phyloP scores from a whole-genome alignment of 1,140 invertebrate genomes.

The Heliconius melpomene region DNA sequence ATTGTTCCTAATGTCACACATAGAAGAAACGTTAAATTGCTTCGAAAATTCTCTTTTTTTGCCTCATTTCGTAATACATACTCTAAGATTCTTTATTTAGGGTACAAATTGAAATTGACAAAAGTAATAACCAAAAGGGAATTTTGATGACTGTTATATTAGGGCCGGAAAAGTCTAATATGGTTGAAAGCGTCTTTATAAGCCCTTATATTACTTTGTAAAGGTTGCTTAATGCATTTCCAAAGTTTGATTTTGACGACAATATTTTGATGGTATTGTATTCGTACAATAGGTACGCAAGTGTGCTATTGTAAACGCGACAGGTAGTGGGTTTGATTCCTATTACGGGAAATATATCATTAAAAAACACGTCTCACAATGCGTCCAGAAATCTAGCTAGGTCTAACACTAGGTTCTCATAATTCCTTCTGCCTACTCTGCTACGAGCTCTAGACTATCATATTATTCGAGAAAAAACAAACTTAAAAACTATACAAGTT shows the following conservation, averaged over 20 bases:
- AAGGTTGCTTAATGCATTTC: neutral
- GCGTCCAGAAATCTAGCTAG: too few relatives aligned
- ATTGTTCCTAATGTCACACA: conserved; percentile 26
- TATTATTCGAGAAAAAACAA: too few relatives aligned
- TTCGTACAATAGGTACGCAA: neutral
- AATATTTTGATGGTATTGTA: neutral
- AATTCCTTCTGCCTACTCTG: too few relatives aligned
- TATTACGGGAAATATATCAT: too few relatives aligned
- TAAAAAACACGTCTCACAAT: too few relatives aligned
- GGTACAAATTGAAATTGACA: neutral
- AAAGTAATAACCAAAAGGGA: neutral
- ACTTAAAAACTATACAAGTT: too few relatives aligned
- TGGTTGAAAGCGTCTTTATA: conserved; percentile 23
- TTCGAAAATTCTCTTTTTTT: conserved; percentile 11
- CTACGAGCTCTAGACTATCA: too few relatives aligned
- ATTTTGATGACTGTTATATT: conserved; percentile 25
- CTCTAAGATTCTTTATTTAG: neutral
- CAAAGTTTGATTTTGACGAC: neutral
- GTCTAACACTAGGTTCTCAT: too few relatives aligned
- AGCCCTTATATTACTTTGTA: conserved; percentile 19
- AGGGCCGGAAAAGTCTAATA: conserved; percentile 23
- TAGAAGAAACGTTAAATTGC: conserved; percentile 29
- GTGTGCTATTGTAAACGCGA: too few relatives aligned
- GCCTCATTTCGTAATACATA: neutral
- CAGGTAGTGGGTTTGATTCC: too few relatives aligned